Evolutionary conservation across 2,888 invertebrate species (phyloP).

Genomic region (Nymphalis c-album): DNA sequence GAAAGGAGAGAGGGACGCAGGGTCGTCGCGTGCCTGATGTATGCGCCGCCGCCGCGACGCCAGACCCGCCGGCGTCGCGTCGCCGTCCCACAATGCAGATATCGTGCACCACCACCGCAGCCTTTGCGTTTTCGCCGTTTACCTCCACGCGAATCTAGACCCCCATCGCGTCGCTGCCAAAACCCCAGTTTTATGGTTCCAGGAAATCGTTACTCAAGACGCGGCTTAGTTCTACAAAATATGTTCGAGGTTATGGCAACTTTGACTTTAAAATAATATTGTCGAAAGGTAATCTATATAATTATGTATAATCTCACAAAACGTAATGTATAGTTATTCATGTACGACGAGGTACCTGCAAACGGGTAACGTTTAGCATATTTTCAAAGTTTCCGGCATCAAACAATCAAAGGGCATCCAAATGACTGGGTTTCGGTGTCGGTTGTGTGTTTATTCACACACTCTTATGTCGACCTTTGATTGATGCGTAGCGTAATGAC

Average conservation of each 20-base stretch:
- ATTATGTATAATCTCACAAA: neutral
- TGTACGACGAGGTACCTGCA: slow-evolving; percentile 6
- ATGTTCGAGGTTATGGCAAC: neutral
- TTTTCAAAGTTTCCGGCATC: neutral
- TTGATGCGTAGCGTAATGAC: slow-evolving; percentile 78
- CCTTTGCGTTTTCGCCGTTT: slow-evolving; percentile 54
- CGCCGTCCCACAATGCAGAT: slow-evolving; percentile 77
- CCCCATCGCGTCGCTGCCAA: slow-evolving; percentile 39
- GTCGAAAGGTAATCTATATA: neutral
- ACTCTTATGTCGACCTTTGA: slow-evolving; percentile 57
- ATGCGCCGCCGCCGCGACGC: slow-evolving; percentile 77
- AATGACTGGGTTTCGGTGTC: slow-evolving; percentile 9
- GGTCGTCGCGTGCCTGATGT: slow-evolving; percentile 76
- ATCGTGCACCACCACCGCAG: slow-evolving; percentile 67
- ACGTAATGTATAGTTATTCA: neutral
- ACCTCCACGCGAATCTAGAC: slow-evolving; percentile 53
- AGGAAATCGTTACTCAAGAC: slow-evolving; percentile 41
- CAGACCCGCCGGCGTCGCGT: slow-evolving; percentile 77
- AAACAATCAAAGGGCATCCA: slow-evolving; percentile 15
- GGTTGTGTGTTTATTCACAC: slow-evolving; percentile 32
- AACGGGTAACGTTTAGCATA: neutral
- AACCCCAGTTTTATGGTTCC: slow-evolving; percentile 39
- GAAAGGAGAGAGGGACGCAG: slow-evolving; percentile 31
- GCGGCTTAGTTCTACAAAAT: slow-evolving; percentile 17
- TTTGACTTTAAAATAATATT: slow-evolving; percentile 1